phyloP scores from a whole-genome alignment of 2,797 vertebrate species.

The Leptoclinus maculatus region DNA sequence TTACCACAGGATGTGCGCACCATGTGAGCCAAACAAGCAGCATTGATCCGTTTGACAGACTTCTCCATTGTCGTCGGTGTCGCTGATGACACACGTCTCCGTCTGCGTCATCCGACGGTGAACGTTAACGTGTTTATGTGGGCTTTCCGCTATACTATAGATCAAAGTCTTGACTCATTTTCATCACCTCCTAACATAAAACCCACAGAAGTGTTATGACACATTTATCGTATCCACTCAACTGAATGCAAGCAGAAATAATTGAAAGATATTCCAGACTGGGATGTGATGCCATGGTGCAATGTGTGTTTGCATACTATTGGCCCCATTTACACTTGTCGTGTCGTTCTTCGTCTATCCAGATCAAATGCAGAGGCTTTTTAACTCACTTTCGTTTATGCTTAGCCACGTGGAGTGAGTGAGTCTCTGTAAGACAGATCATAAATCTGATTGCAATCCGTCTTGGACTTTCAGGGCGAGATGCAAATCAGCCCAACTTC shows the following conservation, averaged over 20 bases:
- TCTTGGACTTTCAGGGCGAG: not conserved
- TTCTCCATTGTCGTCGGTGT: conserved; percentile 16
- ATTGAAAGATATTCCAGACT: not conserved
- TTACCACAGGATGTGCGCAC: conserved; percentile 26
- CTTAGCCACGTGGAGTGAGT: not conserved
- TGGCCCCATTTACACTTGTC: not conserved
- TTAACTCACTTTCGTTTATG: not conserved
- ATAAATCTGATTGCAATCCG: not conserved
- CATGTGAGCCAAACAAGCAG: conserved; percentile 23
- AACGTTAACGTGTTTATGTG: conserved; percentile 3
- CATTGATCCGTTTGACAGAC: conserved; percentile 15
- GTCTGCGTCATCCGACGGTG: not conserved
- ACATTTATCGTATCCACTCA: not conserved
- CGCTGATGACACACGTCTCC: not conserved
- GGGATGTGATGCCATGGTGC: not conserved
- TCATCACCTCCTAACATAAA: not conserved
- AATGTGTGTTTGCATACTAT: not conserved
- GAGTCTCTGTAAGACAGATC: not conserved
- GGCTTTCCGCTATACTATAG: not conserved
- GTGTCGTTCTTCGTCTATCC: not conserved
- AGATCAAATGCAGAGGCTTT: not conserved
- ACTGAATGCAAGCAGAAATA: not conserved
- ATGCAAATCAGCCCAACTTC: not conserved
- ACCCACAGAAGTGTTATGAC: not conserved
- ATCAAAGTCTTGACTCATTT: conserved; percentile 4